Conservation (phyloP, 2,113 vertebrate species). For the Upupa epops region DNA sequence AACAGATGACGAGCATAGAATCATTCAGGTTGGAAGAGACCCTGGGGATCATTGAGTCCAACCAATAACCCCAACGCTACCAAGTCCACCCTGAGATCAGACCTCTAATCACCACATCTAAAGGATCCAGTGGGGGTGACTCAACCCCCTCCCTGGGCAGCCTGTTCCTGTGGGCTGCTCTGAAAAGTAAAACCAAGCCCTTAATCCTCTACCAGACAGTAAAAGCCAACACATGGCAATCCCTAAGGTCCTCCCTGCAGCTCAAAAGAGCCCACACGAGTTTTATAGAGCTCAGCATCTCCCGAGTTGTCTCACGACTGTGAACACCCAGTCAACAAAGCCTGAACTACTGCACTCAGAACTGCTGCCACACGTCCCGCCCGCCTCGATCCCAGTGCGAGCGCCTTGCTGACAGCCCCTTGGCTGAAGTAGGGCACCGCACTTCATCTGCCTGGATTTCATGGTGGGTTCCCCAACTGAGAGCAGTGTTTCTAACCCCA, state of each 20-base stretch:
- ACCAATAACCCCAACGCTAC: no score
- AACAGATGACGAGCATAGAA: not conserved
- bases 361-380: fast-evolving
- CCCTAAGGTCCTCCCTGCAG: not conserved
- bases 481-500: not conserved
- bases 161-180: not conserved
- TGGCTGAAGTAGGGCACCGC: not conserved
- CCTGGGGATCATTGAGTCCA: no score
- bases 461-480: not conserved
- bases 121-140: no score
- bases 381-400: not conserved
- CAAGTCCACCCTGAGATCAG: no score
- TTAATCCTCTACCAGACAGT: not conserved
- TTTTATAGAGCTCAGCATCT: not conserved
- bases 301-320: not conserved
- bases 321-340: not conserved
- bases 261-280: not conserved
- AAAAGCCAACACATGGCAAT: not conserved
- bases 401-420: not conserved
- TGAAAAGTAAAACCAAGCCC: not conserved
- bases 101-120: no score
- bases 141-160: no score
- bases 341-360: not conserved
- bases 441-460: not conserved
- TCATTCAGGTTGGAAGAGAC: no score